Base-by-base conservation (phyloP, 2,797 vertebrate species). In the Ptychadena robeensis region DNA sequence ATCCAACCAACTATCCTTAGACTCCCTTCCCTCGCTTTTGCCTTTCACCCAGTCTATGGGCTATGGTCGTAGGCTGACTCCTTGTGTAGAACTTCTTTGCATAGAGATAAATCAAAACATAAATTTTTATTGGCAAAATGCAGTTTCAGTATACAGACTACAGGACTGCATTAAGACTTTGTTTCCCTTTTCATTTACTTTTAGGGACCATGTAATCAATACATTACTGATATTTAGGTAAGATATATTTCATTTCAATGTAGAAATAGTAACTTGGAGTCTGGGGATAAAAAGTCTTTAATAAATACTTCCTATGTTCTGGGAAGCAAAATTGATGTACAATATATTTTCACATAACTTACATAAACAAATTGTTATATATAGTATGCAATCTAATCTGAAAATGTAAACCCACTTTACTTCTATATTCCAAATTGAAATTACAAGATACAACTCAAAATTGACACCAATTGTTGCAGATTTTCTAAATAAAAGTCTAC, bases 401-500 rank as follows among this genome's bases (percentile, higher is more conserved):
- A 83, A 18, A 63, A 15, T 77, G 27, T 67, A 37, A 9, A 84
- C 57, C 30, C 30, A 77, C 67, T 53, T 37, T 44, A 74, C 74
- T 67, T 72, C 70, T 30, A 76, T 85, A 66, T 77, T 80, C 40
- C 34, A 84, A 84, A 80, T 74, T 82, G 32, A 80, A 80, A 86
- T 40, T 35, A 57, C 85, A 66, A 79, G 78, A 44, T 69, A 67
- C 81, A 73, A 73, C 14, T 79, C 32, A 70, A 61, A 61, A 83
- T 83, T 72, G 85, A 83, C 85, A 79, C 86, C 86, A 85, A 85
- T 90, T 85, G 88, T 44, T 73, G 57, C 14, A 86, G 78, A 79
- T 84, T 87, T 82, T 66, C 81, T 88, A 87, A 83, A 85, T 83
- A 90, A 75, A 81, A 79, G 83, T 87, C 79, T 88, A 68, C 88